These are phyloP conservation scores for Poeciliopsis infans DNA, from an alignment of 2,797 vertebrate species.

Conservation along the genomic window DNA sequence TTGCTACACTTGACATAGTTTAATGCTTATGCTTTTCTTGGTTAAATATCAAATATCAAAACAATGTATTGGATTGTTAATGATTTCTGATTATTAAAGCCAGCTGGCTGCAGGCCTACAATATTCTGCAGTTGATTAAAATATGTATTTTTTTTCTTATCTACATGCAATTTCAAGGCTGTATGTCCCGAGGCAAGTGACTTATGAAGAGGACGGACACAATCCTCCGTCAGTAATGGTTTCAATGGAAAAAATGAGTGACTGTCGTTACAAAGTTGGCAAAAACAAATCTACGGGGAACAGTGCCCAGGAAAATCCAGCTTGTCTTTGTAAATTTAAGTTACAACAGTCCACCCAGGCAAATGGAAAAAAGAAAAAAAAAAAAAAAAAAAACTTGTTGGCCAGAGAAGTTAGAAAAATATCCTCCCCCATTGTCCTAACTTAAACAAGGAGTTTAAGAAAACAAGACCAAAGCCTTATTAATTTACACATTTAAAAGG, in stretches of 20 bases:
- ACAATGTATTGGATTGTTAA: slow-evolving; percentile 4
- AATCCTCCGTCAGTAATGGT: slow-evolving; percentile 41
- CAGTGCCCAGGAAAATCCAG: slow-evolving; percentile 50
- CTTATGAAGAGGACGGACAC: slow-evolving; percentile 20
- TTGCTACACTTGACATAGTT: neutral
- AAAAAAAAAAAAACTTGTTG: slow-evolving; percentile 17
- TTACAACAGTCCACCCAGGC: slow-evolving; percentile 41
- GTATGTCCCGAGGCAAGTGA: slow-evolving; percentile 14
- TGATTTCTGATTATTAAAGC: slow-evolving; percentile 9
- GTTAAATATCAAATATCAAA: neutral
- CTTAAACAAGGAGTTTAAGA: slow-evolving; percentile 33
- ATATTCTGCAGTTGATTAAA: slow-evolving; percentile 26
- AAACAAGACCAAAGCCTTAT: slow-evolving; percentile 31
- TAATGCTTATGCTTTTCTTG: neutral
- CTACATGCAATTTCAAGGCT: slow-evolving; percentile 21
- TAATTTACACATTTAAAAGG: slow-evolving; percentile 28
- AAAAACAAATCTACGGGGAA: slow-evolving; percentile 35
- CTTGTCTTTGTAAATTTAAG: slow-evolving; percentile 57
- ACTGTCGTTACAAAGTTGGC: slow-evolving; percentile 47
- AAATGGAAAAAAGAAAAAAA: slow-evolving; percentile 3
- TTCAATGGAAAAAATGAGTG: slow-evolving; percentile 57
- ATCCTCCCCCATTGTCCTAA: slow-evolving; percentile 38
- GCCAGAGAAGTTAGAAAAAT: slow-evolving; percentile 38
- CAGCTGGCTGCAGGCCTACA: slow-evolving; percentile 6
- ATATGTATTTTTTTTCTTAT: slow-evolving; percentile 4